Evolutionary conservation across 2,113 vertebrate genomes (phyloP).

Genomic region (Orthonyx spaldingii): DNA sequence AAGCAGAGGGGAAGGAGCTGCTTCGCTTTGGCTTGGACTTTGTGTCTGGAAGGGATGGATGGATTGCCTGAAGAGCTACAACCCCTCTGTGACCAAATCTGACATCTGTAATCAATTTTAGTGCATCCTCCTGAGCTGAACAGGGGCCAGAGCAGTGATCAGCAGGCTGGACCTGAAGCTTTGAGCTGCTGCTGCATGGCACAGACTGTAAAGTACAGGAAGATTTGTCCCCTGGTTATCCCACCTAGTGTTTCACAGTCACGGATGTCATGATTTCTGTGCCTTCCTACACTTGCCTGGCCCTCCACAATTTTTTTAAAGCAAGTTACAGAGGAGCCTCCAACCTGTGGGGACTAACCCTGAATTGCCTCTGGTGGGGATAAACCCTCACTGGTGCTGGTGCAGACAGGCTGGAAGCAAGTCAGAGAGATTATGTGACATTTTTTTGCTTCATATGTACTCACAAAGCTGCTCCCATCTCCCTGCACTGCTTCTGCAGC

Average conservation of each 20-base stretch:
- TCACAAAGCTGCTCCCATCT: neutral
- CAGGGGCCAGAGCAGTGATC: neutral
- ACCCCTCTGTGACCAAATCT: neutral
- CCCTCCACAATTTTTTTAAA: neutral
- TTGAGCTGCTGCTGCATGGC: neutral
- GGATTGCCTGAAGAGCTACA: constrained; percentile 20
- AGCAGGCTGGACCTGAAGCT: neutral
- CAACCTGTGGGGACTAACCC: neutral
- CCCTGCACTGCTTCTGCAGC: neutral
- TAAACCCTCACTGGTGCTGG: neutral
- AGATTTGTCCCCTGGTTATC: neutral
- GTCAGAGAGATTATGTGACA: neutral
- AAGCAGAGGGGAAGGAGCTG: neutral
- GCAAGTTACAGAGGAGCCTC: neutral
- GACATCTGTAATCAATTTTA: neutral
- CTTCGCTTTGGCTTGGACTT: neutral
- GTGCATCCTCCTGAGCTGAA: neutral
- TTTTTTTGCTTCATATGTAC: neutral
- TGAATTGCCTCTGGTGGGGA: fast-evolving
- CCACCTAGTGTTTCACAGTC: neutral
- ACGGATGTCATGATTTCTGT: neutral
- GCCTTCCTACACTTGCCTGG: neutral
- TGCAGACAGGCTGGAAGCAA: neutral
- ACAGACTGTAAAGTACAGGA: neutral
- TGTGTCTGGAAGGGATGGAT: neutral